A percentile compares a stretch with the other conserved stretches of the same genome.
Conservation (phyloP, 1,140 invertebrate genomes). For the Ips typographus region DNA sequence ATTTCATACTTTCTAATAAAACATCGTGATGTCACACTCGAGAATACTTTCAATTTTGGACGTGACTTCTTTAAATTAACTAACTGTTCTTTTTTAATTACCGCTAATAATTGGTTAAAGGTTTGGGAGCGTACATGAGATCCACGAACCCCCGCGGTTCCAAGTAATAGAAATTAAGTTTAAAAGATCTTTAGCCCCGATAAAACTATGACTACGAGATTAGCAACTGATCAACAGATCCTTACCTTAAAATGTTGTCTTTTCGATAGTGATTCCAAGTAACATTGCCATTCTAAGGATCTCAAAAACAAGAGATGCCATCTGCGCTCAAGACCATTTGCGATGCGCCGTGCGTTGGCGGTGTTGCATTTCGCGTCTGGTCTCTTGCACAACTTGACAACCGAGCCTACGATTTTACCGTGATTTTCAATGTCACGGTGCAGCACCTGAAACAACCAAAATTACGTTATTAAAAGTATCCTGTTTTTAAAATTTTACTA, state of each 20-base stretch:
- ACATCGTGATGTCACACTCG: slow-evolving; percentile 25
- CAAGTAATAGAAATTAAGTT: no score
- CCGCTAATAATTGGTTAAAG: background rate
- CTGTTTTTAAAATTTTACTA: slow-evolving; percentile 16
- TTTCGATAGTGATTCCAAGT: slow-evolving; percentile 60
- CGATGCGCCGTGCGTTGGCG: slow-evolving; percentile 52
- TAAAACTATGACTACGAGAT: no score
- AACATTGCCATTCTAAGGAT: slow-evolving; percentile 86
- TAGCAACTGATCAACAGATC: background rate
- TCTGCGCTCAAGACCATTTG: slow-evolving; percentile 70
- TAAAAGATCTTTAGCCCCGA: no score
- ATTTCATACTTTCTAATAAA: slow-evolving; percentile 32
- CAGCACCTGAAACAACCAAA: slow-evolving; percentile 66
- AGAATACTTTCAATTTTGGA: slow-evolving; percentile 21
- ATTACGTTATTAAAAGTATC: background rate
- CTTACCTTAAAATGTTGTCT: slow-evolving; percentile 42
- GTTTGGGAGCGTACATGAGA: no score
- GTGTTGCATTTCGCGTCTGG: slow-evolving; percentile 46
- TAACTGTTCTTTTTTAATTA: slow-evolving; percentile 17
- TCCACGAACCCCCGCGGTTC: no score
- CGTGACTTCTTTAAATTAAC: slow-evolving; percentile 10
- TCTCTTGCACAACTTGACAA: slow-evolving; percentile 66
- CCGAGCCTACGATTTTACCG: slow-evolving; percentile 76
- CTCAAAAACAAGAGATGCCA: slow-evolving; percentile 87
- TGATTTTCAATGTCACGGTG: slow-evolving; percentile 83